Base-by-base conservation (phyloP, 2,113 vertebrate genomes). In the Ariopsis seemanni region DNA sequence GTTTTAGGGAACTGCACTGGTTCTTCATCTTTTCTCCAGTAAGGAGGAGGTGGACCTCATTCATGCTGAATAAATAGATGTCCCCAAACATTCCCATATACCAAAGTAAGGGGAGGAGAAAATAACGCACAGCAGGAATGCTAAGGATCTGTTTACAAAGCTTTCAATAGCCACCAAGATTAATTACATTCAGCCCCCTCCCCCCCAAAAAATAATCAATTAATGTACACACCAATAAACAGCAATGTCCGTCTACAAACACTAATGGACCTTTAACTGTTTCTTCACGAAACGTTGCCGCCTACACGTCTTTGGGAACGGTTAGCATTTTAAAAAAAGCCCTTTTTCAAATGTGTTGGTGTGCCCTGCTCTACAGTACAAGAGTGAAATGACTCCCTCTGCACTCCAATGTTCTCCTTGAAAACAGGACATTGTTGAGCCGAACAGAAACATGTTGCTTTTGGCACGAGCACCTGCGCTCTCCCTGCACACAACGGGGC, bases 361-460 rank as follows among this genome's bases (percentile, higher is more conserved):
- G 20, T 83, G 84, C 6, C 11, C 78, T 34, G 52, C 71, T 71
- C 34, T 8, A 58, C 72, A 8, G 86, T 55, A 86, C 74, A 77
- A 86, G 62, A 83, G 22, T 25, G 30, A 82, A 60, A 58, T 18
- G 11, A 82, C 86, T 86, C 42, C 83, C 65, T 63, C 87, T 53
- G 60, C 86, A 25, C 48, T 27, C 80, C n/a, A 65, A 81, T 60
- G 27, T 71, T 85, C 87, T 79, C 83, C 89, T 85, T 74, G 87
- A 91, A 90, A 91, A 91, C 90, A 91, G 90, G 87, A 90, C 89
- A 89, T 85, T 88, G 89, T 88, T 87, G 83, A 91, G 88, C 65
- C 27, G 84, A 88, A 89, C 85, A 88, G 88, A 88, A 91, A 91
- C 88, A 91, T 91, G 91, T 91, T 91, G 88, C 82, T 89, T 89